These are phyloP conservation scores for Forbesichthys papilliferus DNA, from an alignment of 2,113 vertebrate species.

Conservation along the genomic window DNA sequence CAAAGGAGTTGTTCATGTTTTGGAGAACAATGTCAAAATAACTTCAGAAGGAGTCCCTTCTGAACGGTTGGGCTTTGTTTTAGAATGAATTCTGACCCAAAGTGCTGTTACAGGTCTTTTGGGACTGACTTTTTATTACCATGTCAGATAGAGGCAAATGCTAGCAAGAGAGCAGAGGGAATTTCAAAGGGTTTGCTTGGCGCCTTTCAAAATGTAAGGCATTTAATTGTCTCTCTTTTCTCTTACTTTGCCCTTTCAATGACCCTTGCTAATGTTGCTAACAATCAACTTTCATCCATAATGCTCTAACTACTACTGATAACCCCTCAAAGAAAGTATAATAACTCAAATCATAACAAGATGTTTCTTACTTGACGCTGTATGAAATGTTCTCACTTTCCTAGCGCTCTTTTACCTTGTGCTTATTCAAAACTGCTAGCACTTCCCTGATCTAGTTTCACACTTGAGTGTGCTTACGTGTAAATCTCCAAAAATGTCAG, in stretches of 20 bases:
- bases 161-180: conserved; percentile 25
- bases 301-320: conserved; percentile 33
- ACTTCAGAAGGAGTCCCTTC: not conserved
- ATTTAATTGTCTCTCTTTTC: conserved; percentile 31
- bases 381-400: conserved; percentile 48
- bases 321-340: conserved; percentile 40
- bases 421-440: not conserved
- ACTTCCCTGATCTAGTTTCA: conserved; percentile 10
- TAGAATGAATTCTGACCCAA: not conserved
- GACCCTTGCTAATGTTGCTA: conserved; percentile 27
- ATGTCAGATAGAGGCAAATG: conserved; percentile 8
- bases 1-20: not conserved
- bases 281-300: conserved; percentile 33
- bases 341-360: conserved; percentile 56
- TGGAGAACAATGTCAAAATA: not conserved
- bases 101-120: not conserved
- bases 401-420: conserved; percentile 30
- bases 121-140: not conserved
- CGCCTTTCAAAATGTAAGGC: conserved; percentile 58
- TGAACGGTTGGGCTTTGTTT: not conserved
- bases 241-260: conserved; percentile 18
- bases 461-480: conserved; percentile 1
- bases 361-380: conserved; percentile 69
- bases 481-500: conserved; percentile 33
- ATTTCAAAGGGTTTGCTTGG: conserved; percentile 52